Conservation (phyloP, 2,113 vertebrate species). For the Excalfactoria chinensis region DNA sequence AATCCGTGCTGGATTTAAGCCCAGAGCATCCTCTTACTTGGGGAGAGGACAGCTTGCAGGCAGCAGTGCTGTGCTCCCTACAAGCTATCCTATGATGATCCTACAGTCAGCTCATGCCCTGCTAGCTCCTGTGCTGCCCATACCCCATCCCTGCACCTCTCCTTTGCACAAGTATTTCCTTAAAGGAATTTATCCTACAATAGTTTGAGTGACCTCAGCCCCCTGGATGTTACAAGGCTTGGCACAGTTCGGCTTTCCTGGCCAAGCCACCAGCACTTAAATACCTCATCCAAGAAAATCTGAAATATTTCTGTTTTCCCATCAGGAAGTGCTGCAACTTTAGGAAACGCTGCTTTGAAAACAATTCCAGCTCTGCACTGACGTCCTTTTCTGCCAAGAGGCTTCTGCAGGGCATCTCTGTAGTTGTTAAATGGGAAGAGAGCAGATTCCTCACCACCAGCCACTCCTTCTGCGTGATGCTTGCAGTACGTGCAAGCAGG, state of each 20-base stretch:
- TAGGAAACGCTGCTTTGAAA: background rate
- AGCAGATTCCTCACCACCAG: background rate
- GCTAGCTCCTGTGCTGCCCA: background rate
- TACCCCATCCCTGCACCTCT: background rate
- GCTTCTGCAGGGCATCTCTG: background rate
- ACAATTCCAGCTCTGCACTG: background rate
- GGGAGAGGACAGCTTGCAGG: background rate
- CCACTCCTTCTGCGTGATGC: too few species aligned
- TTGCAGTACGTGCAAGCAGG: too few species aligned
- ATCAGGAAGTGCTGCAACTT: background rate
- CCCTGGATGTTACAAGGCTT: accelerated
- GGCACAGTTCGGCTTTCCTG: background rate
- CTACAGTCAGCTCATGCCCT: background rate
- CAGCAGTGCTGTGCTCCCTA: background rate
- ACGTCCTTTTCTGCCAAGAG: background rate
- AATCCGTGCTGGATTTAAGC: background rate
- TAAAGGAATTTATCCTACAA: background rate
- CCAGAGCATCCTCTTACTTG: background rate
- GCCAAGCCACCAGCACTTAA: background rate
- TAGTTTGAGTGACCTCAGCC: background rate
- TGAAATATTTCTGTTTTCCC: background rate
- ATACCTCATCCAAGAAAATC: background rate
- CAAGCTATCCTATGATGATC: background rate
- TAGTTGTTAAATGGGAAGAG: background rate
- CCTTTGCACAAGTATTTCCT: background rate